Evolutionary conservation across 2,113 vertebrate genomes (phyloP).

Genomic region (Oxyura jamaicensis): DNA sequence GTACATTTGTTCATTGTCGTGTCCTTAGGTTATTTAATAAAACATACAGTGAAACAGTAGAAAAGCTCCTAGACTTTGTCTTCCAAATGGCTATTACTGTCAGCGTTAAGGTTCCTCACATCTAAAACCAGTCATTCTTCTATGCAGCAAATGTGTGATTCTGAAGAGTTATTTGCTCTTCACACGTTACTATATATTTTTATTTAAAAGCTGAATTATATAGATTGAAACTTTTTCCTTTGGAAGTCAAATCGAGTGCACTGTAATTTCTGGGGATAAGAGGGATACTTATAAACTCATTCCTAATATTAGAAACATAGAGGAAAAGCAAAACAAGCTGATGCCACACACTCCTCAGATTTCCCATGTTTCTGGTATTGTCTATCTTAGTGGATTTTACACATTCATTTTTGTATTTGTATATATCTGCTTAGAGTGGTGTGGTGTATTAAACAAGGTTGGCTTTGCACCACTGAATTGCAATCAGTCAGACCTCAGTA

Average conservation of each 20-base stretch:
- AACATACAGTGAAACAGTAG: neutral
- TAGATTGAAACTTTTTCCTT: neutral
- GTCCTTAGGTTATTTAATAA: conserved; percentile 55
- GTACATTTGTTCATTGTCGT: conserved; percentile 12
- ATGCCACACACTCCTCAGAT: neutral
- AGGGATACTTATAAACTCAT: neutral
- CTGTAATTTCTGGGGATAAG: neutral
- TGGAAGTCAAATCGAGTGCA: neutral
- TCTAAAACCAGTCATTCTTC: neutral
- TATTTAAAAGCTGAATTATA: neutral
- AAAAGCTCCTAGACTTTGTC: neutral
- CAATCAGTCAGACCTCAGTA: neutral
- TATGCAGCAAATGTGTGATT: neutral
- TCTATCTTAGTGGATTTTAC: neutral
- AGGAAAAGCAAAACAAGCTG: neutral
- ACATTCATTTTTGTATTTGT: neutral
- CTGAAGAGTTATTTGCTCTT: neutral
- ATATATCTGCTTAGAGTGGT: neutral
- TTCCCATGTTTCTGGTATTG: neutral
- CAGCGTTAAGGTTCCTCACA: neutral
- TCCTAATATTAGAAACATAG: neutral
- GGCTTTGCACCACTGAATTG: neutral
- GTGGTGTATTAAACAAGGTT: neutral
- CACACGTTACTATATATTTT: neutral
- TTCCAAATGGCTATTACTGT: neutral